Base-by-base conservation (phyloP, 2,797 vertebrate species). In the Darevskia mixta region DNA sequence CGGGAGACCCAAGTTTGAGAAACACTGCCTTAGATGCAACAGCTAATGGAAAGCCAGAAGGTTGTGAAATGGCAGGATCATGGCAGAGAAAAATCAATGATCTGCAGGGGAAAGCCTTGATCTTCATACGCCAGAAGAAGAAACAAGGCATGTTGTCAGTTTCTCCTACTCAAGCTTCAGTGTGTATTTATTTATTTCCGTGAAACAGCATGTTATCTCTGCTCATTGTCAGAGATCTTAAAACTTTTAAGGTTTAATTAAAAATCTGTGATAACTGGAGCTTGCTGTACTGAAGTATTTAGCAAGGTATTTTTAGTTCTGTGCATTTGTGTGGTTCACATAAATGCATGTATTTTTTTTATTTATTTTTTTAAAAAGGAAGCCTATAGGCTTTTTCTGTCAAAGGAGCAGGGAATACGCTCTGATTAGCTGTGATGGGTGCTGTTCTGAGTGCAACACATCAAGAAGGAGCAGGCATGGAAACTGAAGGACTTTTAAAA, bases 241-340 rank as follows among this genome's bases (percentile, higher is more conserved):
- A 85, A 88, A 82, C 85, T 92, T 66, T 91, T 86, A 69, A 86
- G 18, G 35, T 85, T 69, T 92, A 49, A 49, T 55, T 90, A 86
- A 86, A 90, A 93, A 82, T 20, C 49, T 82, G 13, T 79, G 41
- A 29, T 92, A 32, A 41, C 81, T 55, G 41, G 71, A 91, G 55
- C 79, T 71, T 71, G n/a, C 80, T 86, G 89, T 61, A 88, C 73
- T 92, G 91, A 82, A 58, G 87, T 76, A 82, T 86, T 88, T 83
- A 9, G 78, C 75, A 18, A 41, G 89, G 87, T 87, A 87, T 92
- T 94, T 94, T 95, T 89, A 89, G 79, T 25, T 79, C 29, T 20
- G 49, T 92, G 38, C 73, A 3, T 89, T 38, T 90, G 67, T 81
- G 45, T 81, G 55, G 49, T 79, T 72, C 89, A n/a, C 0, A 2